A percentile compares a stretch with the other conserved stretches of the same genome.
Evolutionary conservation across 2,888 invertebrate genomes (phyloP).

Genomic region (Synergus umbraculus): DNA sequence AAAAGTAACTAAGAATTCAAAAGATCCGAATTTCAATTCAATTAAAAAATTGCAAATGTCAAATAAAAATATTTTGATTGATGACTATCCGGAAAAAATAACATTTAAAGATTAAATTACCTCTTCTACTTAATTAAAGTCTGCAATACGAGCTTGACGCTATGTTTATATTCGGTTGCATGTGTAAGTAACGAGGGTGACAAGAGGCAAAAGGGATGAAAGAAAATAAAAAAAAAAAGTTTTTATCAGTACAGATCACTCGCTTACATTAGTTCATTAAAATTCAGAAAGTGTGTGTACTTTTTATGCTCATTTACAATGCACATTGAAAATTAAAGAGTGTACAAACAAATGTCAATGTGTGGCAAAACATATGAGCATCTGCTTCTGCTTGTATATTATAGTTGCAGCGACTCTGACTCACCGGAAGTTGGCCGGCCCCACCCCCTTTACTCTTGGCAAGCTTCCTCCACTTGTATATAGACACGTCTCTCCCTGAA

Average conservation of each 20-base stretch:
- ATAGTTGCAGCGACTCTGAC: conserved; percentile 65
- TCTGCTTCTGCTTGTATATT: conserved; percentile 17
- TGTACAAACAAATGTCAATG: conserved; percentile 33
- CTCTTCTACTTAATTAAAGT: neutral
- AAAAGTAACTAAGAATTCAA: too few species aligned
- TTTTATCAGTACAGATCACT: neutral
- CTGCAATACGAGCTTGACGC: neutral
- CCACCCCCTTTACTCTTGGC: conserved; percentile 61
- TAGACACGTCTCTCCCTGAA: neutral
- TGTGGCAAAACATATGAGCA: conserved; percentile 47
- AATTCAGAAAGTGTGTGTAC: neutral
- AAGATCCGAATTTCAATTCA: too few species aligned
- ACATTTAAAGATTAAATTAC: neutral
- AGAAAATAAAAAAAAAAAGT: too few species aligned
- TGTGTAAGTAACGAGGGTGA: neutral
- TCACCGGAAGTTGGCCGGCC: conserved; percentile 73
- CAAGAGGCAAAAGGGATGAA: neutral
- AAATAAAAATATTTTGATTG: too few species aligned
- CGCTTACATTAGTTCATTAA: conserved; percentile 13
- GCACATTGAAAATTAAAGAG: neutral
- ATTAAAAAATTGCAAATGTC: too few species aligned
- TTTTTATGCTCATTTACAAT: conserved; percentile 2
- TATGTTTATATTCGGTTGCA: neutral
- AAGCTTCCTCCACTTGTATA: conserved; percentile 50
- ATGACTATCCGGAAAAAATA: too few species aligned